These are phyloP conservation scores for Sigmodon hispidus DNA, from an alignment of 2,113 vertebrate species.

Conservation along the genomic window DNA sequence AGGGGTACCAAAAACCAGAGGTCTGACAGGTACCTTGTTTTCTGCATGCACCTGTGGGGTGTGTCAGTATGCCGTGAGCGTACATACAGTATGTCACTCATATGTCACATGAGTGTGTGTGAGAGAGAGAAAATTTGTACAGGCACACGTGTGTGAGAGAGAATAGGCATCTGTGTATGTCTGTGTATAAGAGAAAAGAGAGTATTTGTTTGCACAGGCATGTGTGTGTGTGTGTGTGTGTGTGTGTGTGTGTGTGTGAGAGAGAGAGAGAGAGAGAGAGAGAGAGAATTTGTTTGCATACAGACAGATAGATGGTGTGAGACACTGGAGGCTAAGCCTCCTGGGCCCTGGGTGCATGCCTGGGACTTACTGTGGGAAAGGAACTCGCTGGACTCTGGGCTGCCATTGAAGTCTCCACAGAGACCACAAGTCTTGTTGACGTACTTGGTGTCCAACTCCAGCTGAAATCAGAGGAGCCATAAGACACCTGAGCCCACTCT, in stretches of 20 bases:
- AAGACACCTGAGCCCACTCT: fast-evolving
- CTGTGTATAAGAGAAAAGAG: not conserved
- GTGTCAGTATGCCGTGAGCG: not conserved
- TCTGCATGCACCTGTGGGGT: not conserved
- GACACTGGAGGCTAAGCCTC: too few relatives aligned
- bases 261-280: not conserved
- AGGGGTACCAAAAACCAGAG: not conserved
- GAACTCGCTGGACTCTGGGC: slow-evolving; percentile 87
- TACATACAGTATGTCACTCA: too few relatives aligned
- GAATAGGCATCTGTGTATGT: not conserved
- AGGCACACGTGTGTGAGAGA: fast-evolving
- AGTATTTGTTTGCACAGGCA: fast-evolving
- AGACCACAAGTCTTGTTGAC: slow-evolving; percentile 93
- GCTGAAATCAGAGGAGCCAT: slow-evolving; percentile 75
- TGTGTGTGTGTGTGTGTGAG: not conserved
- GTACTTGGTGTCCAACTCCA: slow-evolving; percentile 91
- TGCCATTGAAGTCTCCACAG: slow-evolving; percentile 94
- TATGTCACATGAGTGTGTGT: fast-evolving
- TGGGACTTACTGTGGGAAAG: slow-evolving; percentile 85
- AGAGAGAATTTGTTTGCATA: fast-evolving
- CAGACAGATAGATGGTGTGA: not conserved
- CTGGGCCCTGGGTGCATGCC: fast-evolving
- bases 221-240: too few relatives aligned
- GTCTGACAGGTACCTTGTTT: fast-evolving
- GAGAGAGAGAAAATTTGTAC: too few relatives aligned